phyloP scores from a whole-genome alignment of 2,888 invertebrate genomes.

The Meloe dianella region DNA sequence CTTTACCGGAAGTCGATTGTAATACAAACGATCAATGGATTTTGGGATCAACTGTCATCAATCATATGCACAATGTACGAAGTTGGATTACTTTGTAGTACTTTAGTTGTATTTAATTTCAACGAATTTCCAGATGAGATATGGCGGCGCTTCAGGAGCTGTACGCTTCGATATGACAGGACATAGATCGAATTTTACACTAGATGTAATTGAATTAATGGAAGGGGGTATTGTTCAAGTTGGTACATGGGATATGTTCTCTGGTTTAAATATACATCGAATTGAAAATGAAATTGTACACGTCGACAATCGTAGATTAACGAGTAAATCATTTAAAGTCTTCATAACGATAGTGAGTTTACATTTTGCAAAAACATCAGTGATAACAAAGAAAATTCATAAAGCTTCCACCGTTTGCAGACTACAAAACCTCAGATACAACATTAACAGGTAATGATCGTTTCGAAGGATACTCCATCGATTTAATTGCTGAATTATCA shows the following conservation, averaged over 20 bases:
- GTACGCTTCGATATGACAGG: constrained; percentile 58
- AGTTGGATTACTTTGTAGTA: constrained; percentile 43
- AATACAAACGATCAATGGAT: constrained; percentile 71
- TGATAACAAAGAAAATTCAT: background rate
- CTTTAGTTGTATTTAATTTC: background rate
- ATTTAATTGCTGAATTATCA: constrained; percentile 82
- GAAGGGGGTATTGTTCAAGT: constrained; percentile 55
- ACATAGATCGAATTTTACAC: constrained; percentile 54
- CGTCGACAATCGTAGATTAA: constrained; percentile 63
- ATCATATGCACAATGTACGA: constrained; percentile 78
- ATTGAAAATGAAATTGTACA: constrained; percentile 36
- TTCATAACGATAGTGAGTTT: constrained; percentile 35
- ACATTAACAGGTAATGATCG: constrained; percentile 69
- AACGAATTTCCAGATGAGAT: constrained; percentile 48
- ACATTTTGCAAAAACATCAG: background rate
- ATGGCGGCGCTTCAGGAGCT: constrained; percentile 55
- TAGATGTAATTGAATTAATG: constrained; percentile 57
- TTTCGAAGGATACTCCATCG: constrained; percentile 87
- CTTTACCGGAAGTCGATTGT: constrained; percentile 65
- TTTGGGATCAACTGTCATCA: constrained; percentile 82
- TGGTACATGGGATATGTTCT: constrained; percentile 56
- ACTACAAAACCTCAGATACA: constrained; percentile 61
- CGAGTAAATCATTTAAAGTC: constrained; percentile 11
- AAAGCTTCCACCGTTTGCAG: constrained; percentile 67
- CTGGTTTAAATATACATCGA: constrained; percentile 58